Conservation (phyloP, 2,888 invertebrate species). For the Danaus chrysippus region DNA sequence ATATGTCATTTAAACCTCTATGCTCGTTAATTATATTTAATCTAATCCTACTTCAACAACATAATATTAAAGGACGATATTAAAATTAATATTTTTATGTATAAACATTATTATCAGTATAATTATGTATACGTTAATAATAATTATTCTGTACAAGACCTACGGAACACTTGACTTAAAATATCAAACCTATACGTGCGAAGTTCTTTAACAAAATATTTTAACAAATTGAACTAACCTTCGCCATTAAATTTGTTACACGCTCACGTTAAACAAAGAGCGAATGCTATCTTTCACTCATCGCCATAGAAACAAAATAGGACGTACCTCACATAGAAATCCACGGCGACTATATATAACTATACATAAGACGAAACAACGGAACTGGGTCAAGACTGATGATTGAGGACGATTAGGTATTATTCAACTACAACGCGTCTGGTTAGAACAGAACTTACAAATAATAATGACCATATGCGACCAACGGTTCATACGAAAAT, state of each 20-base stretch:
- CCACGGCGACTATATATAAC: constrained; percentile 43
- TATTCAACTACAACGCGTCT: constrained; percentile 39
- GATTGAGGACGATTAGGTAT: constrained; percentile 33
- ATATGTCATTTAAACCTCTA: no score
- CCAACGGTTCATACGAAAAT: constrained; percentile 59
- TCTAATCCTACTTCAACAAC: no score
- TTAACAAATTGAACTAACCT: no score
- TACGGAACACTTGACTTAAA: background rate
- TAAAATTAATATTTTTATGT: no score
- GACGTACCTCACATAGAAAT: constrained; percentile 49
- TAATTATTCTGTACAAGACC: no score
- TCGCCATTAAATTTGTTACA: no score
- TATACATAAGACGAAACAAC: constrained; percentile 7
- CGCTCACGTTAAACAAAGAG: constrained; percentile 30
- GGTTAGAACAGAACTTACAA: constrained; percentile 57
- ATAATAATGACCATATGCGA: constrained; percentile 66
- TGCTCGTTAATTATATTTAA: no score
- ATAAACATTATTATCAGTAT: no score
- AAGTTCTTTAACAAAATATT: background rate
- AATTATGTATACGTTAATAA: no score
- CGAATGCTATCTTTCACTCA: constrained; percentile 44
- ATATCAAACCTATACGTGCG: background rate
- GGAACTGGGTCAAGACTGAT: constrained; percentile 61
- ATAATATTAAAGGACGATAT: no score
- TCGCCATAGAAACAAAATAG: constrained; percentile 58